Base-by-base conservation (phyloP, 2,113 vertebrate genomes). In the Marcusenius ussheri region DNA sequence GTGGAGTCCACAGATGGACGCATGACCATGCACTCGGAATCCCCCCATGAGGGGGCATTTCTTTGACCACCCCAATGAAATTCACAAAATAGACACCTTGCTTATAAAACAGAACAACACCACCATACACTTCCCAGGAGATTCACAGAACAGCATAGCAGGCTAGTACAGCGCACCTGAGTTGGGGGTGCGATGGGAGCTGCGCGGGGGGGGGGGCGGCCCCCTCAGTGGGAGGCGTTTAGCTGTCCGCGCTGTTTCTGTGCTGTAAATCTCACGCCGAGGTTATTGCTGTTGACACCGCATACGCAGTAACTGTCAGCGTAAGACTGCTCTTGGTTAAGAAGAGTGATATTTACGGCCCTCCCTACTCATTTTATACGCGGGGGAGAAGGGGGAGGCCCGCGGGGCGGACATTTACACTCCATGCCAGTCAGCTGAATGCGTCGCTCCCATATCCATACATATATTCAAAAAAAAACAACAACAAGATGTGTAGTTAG, bases 91-190 rank as follows among this genome's bases (percentile, higher is more conserved):
- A 89, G 89, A 50, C 62, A 66, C 62, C 62, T 70, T 31, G 62
- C n/a, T 31, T 31, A 70, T 13, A 27, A 66, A 92, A 90, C 95
- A 92, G 49, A 93, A 94, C 93, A 92, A 92, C 11, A 42, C 4
- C 17, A 39, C 15, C 10, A 1, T 31, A 70, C 62, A 11, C n/a
- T 94, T 95, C 90, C 92, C 91, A 91, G 86, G 91, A 89, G 89
- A 93, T 91, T 87, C 89, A 91, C 93, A 92, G 91, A 92, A 92
- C 93, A 94, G 91, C 2, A n/a, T 46, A 92, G 46, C 35, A 84
- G 91, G 91, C 45, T 17, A 53, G 15, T 56, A n/a, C 85, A 51
- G 89, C 24, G 70, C 9, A 83, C 93, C 94, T 96, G 96, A 95
- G 93, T 53, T 58, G 93, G 95, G 93, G 84, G n/a, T 27, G 10